Conservation (phyloP, 1,140 invertebrate genomes). For the Elymnias hypermnestra region DNA sequence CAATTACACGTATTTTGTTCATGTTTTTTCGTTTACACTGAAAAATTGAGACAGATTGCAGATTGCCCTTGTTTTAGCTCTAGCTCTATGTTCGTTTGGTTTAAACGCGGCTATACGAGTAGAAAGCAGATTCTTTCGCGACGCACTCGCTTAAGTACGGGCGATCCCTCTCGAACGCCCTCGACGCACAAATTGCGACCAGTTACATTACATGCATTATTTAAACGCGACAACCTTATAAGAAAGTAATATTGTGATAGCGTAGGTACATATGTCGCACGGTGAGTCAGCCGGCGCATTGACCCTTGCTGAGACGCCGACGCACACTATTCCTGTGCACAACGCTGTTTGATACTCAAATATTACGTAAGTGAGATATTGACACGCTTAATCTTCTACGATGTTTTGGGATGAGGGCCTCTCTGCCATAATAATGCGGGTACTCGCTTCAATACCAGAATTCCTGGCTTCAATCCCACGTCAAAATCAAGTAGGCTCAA, state of each 20-base stretch:
- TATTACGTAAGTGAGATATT: constrained; percentile 35
- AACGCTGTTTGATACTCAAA: constrained; percentile 46
- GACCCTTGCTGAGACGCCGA: constrained; percentile 49
- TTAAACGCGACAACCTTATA: constrained; percentile 68
- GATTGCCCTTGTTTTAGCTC: no score
- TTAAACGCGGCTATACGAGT: no score
- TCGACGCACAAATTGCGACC: constrained; percentile 56
- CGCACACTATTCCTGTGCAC: constrained; percentile 53
- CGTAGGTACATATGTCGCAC: constrained; percentile 51
- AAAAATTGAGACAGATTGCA: no score
- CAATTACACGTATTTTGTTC: no score
- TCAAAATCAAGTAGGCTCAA: no score
- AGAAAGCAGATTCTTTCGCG: constrained; percentile 24
- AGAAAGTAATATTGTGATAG: constrained; percentile 71
- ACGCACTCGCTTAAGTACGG: constrained; percentile 17
- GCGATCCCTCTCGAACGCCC: constrained; percentile 26
- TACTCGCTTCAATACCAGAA: no score
- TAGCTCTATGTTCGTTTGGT: no score
- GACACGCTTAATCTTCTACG: constrained; percentile 1
- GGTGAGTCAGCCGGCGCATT: constrained; percentile 60
- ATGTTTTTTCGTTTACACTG: no score
- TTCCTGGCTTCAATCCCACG: no score
- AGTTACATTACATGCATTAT: constrained; percentile 71
- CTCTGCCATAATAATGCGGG: no score
- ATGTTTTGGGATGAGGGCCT: not conserved